phyloP scores from a whole-genome alignment of 2,113 vertebrate genomes.

The Trogon surrucura region DNA sequence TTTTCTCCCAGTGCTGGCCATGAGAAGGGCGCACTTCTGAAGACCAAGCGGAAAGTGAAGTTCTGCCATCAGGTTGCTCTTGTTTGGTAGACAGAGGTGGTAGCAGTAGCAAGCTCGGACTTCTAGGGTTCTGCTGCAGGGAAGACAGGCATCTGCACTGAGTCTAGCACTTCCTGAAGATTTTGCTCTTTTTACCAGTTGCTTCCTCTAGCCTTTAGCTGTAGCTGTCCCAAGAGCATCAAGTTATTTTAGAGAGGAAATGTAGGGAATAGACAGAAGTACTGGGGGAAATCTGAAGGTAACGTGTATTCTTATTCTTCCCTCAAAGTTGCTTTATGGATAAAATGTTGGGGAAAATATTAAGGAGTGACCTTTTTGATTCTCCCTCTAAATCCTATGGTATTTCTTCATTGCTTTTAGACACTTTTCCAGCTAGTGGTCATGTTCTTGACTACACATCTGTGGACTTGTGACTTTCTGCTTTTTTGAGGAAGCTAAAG shows the following conservation, averaged over 20 bases:
- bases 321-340: background rate
- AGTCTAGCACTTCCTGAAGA: background rate
- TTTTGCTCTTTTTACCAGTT: background rate
- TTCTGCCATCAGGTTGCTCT: background rate
- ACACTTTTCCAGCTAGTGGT: background rate
- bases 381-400: rapidly evolving
- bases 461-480: background rate
- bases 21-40: background rate
- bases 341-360: background rate
- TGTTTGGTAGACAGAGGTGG: background rate
- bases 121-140: background rate
- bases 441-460: rapidly evolving
- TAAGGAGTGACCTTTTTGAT: background rate
- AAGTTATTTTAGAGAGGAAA: background rate
- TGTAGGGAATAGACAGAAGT: background rate
- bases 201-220: background rate
- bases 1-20: background rate
- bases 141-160: background rate
- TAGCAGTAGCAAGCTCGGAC: background rate
- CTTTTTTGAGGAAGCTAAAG: background rate
- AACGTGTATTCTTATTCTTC: background rate
- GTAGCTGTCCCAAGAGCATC: background rate
- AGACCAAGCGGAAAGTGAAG: background rate
- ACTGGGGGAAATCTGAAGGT: background rate
- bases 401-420: background rate